Evolutionary conservation across 2,113 vertebrate species (phyloP).

Genomic region (Argyrosomus japonicus): DNA sequence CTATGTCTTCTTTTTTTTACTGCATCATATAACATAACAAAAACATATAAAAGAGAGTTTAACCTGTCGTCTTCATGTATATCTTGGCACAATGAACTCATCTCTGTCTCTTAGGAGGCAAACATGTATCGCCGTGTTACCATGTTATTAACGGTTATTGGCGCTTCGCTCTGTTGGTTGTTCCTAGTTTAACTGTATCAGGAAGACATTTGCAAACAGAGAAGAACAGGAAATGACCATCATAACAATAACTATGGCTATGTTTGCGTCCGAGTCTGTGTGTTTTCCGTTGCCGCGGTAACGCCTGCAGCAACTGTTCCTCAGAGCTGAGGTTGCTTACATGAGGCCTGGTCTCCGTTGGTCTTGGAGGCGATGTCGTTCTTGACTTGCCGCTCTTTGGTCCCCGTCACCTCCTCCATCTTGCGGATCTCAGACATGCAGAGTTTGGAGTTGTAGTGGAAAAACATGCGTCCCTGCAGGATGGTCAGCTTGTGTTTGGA

Average conservation of each 20-base stretch:
- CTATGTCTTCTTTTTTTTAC: neutral
- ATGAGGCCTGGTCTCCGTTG: conserved; percentile 97
- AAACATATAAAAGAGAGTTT: neutral
- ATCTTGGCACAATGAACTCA: neutral
- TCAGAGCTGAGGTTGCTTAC: conserved; percentile 81
- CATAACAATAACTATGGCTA: conserved; percentile 42
- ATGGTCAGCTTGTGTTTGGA: conserved; percentile 96
- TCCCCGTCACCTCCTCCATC: conserved; percentile 94
- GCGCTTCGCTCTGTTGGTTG: conserved; percentile 45
- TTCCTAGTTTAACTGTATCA: conserved; percentile 39
- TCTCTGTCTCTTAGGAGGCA: neutral
- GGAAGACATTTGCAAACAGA: conserved; percentile 46
- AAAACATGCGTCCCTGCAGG: conserved; percentile 91
- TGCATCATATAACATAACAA: neutral
- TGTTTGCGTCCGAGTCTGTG: conserved; percentile 16
- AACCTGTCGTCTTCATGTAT: neutral
- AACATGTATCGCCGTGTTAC: conserved; percentile 1
- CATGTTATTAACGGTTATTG: neutral
- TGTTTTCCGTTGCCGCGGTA: conserved; percentile 38
- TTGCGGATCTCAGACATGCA: conserved; percentile 93
- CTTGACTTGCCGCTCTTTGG: conserved; percentile 88
- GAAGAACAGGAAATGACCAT: conserved; percentile 57
- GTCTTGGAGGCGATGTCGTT: conserved; percentile 93
- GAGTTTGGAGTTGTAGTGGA: conserved; percentile 96
- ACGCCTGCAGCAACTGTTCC: conserved; percentile 18